Evolutionary conservation across 1,140 invertebrate species (phyloP), one percentile per base, ranked within the genome.

Genomic region (Zaprionus kolodkinae): DNA sequence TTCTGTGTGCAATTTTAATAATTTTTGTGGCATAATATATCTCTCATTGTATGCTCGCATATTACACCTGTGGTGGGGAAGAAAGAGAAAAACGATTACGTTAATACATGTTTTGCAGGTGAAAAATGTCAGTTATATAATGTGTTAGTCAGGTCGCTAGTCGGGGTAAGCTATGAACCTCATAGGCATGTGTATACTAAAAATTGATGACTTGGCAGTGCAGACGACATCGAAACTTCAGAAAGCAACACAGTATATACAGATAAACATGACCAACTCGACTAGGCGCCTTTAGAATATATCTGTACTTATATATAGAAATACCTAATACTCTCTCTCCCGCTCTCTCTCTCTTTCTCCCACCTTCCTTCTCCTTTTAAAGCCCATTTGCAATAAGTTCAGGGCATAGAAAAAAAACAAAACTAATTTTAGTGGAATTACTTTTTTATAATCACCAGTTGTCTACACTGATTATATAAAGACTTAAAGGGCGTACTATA

Each of bases 1-100:
- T 92, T 83, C 86, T 56, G 88, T 91, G 33, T 82, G 72, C 76
- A 91, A 82, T 88, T 82, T 91, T 57, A 91, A 68, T 87, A 81
- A 87, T 78, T 77, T 92, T 71, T 82, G 87, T 79, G 87, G 80
- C 82, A 89, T 89, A 78, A 77, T 79, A 36, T 75, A 73, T 76
- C 55, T 86, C 38, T 77, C 79, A 85, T 88, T 70, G 56, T 76
- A 59, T 57, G 78, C 61, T 78, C 69, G 84, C 91, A 92, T 92
- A 92, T 81, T 91, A 92, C 73, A 92, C 78, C 91, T 92, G 63
- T 6, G 64, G 55, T 38, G n/a, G 43, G 25, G 9, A 10, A 59
- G 48, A 21, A n/a, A 38, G 25, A 7, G 7, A 62, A 52, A 21
- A 25, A 45, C 1, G 36, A 33, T 4, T 36, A 54, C 43, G 25